phyloP scores from a whole-genome alignment of 1,140 invertebrate species.

The Cataglyphis hispanica region DNA sequence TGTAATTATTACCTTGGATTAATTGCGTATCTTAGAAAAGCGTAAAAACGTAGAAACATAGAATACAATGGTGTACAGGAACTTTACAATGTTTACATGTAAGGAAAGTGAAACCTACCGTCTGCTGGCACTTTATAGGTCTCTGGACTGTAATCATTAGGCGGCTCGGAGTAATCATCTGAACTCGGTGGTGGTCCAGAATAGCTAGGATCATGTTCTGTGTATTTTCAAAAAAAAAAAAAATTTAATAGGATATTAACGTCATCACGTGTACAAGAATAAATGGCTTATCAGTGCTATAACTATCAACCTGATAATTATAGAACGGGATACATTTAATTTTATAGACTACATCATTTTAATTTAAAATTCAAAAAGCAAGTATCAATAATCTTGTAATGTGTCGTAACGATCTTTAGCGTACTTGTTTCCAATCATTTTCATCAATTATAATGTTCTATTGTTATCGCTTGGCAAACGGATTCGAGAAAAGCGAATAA shows the following conservation, averaged over 20 bases:
- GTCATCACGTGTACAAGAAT: background rate
- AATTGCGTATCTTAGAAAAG: slow-evolving; percentile 35
- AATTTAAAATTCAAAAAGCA: background rate
- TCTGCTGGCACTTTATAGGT: slow-evolving; percentile 75
- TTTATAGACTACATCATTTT: background rate
- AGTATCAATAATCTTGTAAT: background rate
- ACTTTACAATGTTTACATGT: slow-evolving; percentile 19
- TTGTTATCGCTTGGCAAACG: slow-evolving; percentile 8
- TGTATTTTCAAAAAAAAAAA: background rate
- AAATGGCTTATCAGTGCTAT: background rate
- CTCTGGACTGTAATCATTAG: slow-evolving; percentile 51
- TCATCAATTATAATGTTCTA: slow-evolving; percentile 14
- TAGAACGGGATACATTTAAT: background rate
- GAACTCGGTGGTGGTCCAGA: slow-evolving; percentile 72
- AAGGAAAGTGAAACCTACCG: slow-evolving; percentile 72
- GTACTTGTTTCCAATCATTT: background rate
- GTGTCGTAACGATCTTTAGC: background rate
- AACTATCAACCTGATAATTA: background rate
- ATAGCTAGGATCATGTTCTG: slow-evolving; percentile 75
- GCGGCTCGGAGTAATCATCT: slow-evolving; percentile 70
- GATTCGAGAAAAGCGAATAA: slow-evolving; percentile 29
- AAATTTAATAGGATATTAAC: background rate
- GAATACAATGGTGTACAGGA: background rate
- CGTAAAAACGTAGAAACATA: background rate
- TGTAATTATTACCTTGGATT: background rate